Evolutionary conservation across 2,113 vertebrate species (phyloP).

Genomic region (Myanophis thanlyinensis): DNA sequence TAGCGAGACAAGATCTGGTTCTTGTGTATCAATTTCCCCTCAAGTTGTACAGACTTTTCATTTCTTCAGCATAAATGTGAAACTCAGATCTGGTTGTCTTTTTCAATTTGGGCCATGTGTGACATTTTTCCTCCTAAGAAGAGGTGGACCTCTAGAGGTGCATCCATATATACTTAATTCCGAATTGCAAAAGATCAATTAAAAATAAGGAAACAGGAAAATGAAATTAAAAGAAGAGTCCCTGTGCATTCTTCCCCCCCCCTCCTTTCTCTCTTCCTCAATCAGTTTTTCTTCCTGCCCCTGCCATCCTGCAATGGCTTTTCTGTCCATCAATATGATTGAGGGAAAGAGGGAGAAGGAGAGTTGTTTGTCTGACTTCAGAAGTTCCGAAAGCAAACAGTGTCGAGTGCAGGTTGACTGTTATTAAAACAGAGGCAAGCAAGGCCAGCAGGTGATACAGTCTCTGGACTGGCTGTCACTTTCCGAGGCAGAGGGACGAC

Average conservation of each 20-base stretch:
- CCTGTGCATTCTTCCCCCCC: not conserved
- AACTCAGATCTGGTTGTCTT: not conserved
- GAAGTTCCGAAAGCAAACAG: conserved; percentile 19
- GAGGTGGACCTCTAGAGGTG: not conserved
- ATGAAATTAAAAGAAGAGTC: not conserved
- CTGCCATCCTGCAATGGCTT: not conserved
- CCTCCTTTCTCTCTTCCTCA: not conserved
- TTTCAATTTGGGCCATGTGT: not conserved
- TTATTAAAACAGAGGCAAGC: conserved; percentile 4
- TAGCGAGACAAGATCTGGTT: not conserved
- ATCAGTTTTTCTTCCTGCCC: not conserved
- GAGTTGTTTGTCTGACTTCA: conserved; percentile 7
- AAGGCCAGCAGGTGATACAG: accelerated
- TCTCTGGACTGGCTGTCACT: accelerated
- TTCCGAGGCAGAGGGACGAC: not conserved
- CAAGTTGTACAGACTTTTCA: not conserved
- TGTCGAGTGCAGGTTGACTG: not conserved
- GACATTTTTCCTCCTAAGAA: not conserved
- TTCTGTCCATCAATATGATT: not conserved
- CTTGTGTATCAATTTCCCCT: not conserved
- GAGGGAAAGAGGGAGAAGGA: not conserved
- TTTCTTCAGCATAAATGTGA: not conserved
- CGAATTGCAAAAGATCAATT: not conserved
- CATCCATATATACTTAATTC: not conserved
- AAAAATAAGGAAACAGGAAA: accelerated